A percentile compares a stretch with the other conserved stretches of the same genome.
Conservation (phyloP, 2,888 invertebrate species). For the Torymus aiolomorphi region DNA sequence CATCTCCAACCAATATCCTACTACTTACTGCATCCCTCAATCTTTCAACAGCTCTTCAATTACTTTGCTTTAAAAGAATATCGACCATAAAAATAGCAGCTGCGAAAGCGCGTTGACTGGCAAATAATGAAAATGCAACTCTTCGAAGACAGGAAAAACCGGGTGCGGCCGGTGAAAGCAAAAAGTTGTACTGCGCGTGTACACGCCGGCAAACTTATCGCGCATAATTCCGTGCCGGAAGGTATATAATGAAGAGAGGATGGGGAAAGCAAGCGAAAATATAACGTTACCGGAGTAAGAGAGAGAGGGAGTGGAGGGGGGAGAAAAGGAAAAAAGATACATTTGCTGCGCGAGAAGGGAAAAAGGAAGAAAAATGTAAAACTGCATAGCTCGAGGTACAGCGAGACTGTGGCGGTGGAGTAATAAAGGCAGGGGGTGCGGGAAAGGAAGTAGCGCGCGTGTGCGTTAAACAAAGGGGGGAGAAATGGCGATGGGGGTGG, state of each 20-base stretch:
- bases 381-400: too few species aligned
- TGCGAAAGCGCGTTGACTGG: background rate
- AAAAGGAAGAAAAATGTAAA: too few species aligned
- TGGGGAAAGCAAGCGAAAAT: background rate
- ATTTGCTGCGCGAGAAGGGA: too few species aligned
- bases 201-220: conserved; percentile 7
- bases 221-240: background rate
- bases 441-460: too few species aligned
- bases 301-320: background rate
- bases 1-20: too few species aligned
- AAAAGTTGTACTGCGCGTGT: background rate
- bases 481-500: too few species aligned
- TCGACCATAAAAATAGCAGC: too few species aligned
- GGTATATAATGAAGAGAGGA: background rate
- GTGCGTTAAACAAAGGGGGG: too few species aligned
- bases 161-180: background rate
- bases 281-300: background rate
- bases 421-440: too few species aligned
- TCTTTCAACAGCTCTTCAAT: conserved; percentile 6
- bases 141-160: background rate
- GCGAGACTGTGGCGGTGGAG: too few species aligned
- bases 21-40: too few species aligned
- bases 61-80: conserved; percentile 4
- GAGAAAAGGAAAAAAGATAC: too few species aligned
- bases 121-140: conserved; percentile 19